A percentile compares a stretch with the other conserved stretches of the same genome.
Conservation (phyloP, 2,113 vertebrate genomes). For the Corvus hawaiiensis region DNA sequence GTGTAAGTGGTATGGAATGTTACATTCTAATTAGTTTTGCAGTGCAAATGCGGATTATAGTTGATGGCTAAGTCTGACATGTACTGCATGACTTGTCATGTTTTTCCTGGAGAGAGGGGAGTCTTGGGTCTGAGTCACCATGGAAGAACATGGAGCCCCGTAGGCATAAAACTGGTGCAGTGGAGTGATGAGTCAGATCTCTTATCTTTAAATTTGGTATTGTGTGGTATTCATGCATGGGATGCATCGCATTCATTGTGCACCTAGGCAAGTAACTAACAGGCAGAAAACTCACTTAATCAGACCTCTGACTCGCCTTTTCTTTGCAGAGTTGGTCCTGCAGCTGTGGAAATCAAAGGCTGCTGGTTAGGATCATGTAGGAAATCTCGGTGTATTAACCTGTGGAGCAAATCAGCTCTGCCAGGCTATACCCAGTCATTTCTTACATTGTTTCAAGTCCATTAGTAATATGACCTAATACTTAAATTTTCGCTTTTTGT, state of each 20-base stretch:
- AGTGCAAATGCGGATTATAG: background rate
- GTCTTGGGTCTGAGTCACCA: constrained; percentile 50
- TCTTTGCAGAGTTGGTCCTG: background rate
- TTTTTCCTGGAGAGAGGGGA: constrained; percentile 45
- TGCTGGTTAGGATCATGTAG: background rate
- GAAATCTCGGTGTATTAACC: background rate
- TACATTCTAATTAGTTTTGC: constrained; percentile 38
- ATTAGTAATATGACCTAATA: background rate
- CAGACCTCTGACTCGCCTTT: background rate
- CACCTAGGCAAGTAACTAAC: background rate
- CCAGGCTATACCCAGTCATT: background rate
- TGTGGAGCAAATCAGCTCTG: background rate
- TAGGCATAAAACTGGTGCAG: constrained; percentile 16
- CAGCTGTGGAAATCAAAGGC: background rate
- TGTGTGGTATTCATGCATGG: background rate
- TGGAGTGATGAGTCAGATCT: constrained; percentile 50
- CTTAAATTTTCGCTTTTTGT: background rate
- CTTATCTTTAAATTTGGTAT: background rate
- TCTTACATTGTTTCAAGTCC: background rate
- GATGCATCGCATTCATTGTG: background rate
- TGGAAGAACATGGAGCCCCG: constrained; percentile 30
- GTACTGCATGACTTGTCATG: constrained; percentile 44
- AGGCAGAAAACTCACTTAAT: background rate
- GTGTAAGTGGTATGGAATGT: background rate
- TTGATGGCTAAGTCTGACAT: constrained; percentile 26